phyloP scores from a whole-genome alignment of 2,888 invertebrate species.

The Brachylomia viminalis region DNA sequence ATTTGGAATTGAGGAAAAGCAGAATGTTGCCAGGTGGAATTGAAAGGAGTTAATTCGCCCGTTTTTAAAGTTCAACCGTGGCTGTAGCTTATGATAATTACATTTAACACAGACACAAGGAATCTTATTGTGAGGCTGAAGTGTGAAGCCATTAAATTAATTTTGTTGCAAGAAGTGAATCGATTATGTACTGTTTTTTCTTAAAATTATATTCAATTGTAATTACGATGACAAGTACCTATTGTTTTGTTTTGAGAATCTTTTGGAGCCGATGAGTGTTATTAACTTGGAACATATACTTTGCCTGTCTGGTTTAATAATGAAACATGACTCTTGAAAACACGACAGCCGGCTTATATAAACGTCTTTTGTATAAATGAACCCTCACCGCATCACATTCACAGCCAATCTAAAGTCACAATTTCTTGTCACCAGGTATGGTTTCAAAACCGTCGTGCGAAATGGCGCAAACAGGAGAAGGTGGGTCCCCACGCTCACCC shows the following conservation, averaged over 20 bases:
- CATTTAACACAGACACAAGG: constrained; percentile 37
- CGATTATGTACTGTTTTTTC: constrained; percentile 41
- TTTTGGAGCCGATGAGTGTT: neutral
- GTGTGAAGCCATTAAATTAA: constrained; percentile 44
- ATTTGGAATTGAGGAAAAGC: constrained; percentile 49
- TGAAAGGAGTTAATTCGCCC: constrained; percentile 30
- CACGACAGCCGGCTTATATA: too few species aligned
- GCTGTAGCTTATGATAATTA: constrained; percentile 34
- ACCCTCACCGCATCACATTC: neutral
- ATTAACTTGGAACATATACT: neutral
- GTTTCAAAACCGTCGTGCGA: constrained; percentile 98
- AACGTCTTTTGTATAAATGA: too few species aligned
- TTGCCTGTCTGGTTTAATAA: neutral
- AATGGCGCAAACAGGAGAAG: constrained; percentile 98
- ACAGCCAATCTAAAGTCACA: neutral
- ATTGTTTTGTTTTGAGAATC: constrained; percentile 28
- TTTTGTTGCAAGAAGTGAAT: constrained; percentile 52
- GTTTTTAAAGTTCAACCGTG: constrained; percentile 57
- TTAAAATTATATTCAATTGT: constrained; percentile 4
- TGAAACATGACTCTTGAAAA: neutral
- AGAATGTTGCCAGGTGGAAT: constrained; percentile 24
- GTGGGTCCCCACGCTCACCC: constrained; percentile 97
- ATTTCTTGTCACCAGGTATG: constrained; percentile 93
- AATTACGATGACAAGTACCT: constrained; percentile 23
- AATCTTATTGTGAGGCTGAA: constrained; percentile 10